Base-by-base conservation (phyloP, 2,797 vertebrate species). In the Delichon dasypus region DNA sequence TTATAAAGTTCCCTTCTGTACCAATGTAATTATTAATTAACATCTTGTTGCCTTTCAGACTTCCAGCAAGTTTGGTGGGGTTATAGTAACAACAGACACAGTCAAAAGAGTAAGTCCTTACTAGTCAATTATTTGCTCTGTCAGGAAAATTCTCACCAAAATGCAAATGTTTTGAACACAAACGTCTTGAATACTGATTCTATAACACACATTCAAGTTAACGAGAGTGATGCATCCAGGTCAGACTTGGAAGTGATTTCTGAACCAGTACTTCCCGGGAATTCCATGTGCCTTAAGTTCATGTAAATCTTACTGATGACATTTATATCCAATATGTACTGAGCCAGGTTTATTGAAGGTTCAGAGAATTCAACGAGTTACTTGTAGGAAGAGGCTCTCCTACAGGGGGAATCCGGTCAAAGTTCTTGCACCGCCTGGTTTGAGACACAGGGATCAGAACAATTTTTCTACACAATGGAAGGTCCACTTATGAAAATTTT, bases 171-270 rank as follows among this genome's bases (percentile, higher is more conserved):
- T 85, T 95, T 44, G 21, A 89, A 74, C 58, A 23, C 1, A 10
- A 78, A 66, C 1, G 0, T 57, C 50, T 80, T 93, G 81, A 90
- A 89, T 90, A 90, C 71, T 44, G 57, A 89, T 87, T 89, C 32
- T 16, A 17, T 21, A 90, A 71, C 21, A 32, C 18, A 65, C 19
- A 36, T 40, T 72, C 38, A 72, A 62, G 36, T n/a, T 77, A 88
- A 82, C 68, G 75, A 85, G 90, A 75, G 27, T 66, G 76, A 91
- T 66, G 8, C 40, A 88, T 88, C 87, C 51, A 70, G 89, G 90
- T 83, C 85, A 95, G 79, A 85, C 47, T 36, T 26, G 51, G 38
- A 45, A 93, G 53, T 25, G 60, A 88, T 88, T 95, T 78, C 85
- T 65, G 58, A 85, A 80, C 29, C 36, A n/a, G 23, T 42, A 44